Conservation (phyloP, 2,797 vertebrate species). For the Sparidentex hasta region DNA sequence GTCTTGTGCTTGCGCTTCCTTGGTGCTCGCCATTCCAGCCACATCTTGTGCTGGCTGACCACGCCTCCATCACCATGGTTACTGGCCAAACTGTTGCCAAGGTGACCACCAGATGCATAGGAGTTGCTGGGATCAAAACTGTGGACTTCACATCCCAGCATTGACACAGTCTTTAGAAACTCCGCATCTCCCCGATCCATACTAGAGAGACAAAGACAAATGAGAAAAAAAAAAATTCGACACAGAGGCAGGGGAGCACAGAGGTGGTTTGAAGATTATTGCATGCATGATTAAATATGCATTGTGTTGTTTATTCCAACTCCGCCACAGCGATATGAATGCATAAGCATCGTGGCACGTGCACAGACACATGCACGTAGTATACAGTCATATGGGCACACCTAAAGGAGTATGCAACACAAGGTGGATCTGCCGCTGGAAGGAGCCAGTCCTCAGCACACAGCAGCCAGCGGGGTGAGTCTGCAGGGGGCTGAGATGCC, state of each 20-base stretch:
- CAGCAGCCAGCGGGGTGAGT: slow-evolving; percentile 73
- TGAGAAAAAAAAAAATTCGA: slow-evolving; percentile 43
- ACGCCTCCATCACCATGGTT: slow-evolving; percentile 72
- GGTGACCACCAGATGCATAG: slow-evolving; percentile 75
- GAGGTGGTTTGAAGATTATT: slow-evolving; percentile 64
- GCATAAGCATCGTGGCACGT: slow-evolving; percentile 60
- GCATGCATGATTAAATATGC: slow-evolving; percentile 77
- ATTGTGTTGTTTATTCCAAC: slow-evolving; percentile 70
- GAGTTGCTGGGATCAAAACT: slow-evolving; percentile 84
- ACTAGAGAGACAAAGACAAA: slow-evolving; percentile 70
- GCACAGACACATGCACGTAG: slow-evolving; percentile 37
- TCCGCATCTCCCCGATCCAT: slow-evolving; percentile 80
- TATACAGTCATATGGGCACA: slow-evolving; percentile 57
- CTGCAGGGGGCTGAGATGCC: slow-evolving; percentile 46
- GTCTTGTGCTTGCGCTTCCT: slow-evolving; percentile 63
- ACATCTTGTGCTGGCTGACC: slow-evolving; percentile 81
- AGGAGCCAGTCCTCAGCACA: slow-evolving; percentile 84
- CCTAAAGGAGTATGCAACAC: slow-evolving; percentile 88
- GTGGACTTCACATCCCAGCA: slow-evolving; percentile 84
- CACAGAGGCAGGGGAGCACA: slow-evolving; percentile 49
- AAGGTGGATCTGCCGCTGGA: slow-evolving; percentile 62
- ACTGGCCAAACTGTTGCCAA: slow-evolving; percentile 80
- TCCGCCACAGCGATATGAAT: slow-evolving; percentile 51
- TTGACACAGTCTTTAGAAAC: slow-evolving; percentile 78
- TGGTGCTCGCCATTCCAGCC: slow-evolving; percentile 85